These are phyloP conservation scores for Sebastes oblongus DNA, from an alignment of 2,797 vertebrate genomes.

Conservation along the genomic window DNA sequence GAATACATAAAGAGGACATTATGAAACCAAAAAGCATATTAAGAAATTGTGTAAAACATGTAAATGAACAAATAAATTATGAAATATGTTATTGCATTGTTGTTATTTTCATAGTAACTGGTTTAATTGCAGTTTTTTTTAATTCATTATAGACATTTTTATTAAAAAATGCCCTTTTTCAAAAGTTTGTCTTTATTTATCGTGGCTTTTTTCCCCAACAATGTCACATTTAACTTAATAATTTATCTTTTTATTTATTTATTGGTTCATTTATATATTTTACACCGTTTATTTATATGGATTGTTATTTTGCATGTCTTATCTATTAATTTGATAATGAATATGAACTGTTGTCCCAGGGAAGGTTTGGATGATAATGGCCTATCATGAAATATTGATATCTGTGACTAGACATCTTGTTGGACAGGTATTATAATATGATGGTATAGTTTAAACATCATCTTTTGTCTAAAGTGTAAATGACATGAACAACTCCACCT, in stretches of 20 bases:
- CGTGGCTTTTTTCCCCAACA: too few species aligned
- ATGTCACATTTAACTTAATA: not conserved
- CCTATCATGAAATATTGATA: not conserved
- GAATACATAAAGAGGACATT: not conserved
- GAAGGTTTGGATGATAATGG: too few species aligned
- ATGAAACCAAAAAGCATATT: not conserved
- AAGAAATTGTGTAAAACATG: not conserved
- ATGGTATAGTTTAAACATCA: too few species aligned
- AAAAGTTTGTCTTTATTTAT: too few species aligned
- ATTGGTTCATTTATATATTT: not conserved
- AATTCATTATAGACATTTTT: not conserved
- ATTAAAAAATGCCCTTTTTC: not conserved
- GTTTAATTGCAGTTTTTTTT: not conserved
- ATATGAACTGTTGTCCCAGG: too few species aligned
- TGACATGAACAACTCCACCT: not conserved
- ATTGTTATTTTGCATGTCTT: not conserved
- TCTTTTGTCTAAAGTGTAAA: too few species aligned
- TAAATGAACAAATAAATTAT: not conserved
- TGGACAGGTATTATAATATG: too few species aligned
- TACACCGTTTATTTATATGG: not conserved
- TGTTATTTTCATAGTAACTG: not conserved
- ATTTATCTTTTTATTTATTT: not conserved
- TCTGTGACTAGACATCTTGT: too few species aligned
- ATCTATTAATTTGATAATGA: not conserved
- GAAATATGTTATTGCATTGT: not conserved